phyloP scores from a whole-genome alignment of 2,888 invertebrate genomes.

The Aleiodes leptofemur region DNA sequence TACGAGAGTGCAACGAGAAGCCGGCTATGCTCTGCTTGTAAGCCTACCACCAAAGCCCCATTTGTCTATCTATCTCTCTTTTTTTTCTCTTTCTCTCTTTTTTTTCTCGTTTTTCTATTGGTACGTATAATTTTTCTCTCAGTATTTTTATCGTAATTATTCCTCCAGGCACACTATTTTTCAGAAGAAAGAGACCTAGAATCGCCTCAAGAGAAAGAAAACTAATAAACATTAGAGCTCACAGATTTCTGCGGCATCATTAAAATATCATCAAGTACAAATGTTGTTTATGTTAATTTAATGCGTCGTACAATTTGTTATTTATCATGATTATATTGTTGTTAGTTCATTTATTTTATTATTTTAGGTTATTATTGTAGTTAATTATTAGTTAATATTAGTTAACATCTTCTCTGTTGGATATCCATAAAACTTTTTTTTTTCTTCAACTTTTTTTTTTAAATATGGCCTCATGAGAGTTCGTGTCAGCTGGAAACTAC shows the following conservation, averaged over 20 bases:
- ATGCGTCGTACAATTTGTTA: not conserved
- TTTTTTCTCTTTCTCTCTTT: not conserved
- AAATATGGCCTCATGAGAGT: constrained; percentile 37
- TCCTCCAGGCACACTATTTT: too few relatives aligned
- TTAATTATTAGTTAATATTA: too few relatives aligned
- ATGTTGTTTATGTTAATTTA: not conserved
- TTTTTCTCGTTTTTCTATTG: not conserved
- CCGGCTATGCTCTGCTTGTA: constrained; percentile 32
- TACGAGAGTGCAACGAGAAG: constrained; percentile 31
- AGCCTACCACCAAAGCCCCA: not conserved
- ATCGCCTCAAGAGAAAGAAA: too few relatives aligned
- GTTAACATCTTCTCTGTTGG: too few relatives aligned
- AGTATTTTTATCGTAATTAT: too few relatives aligned
- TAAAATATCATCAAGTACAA: not conserved
- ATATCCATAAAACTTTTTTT: too few relatives aligned
- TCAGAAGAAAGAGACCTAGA: too few relatives aligned
- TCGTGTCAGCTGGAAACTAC: constrained; percentile 49
- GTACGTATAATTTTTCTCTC: too few relatives aligned
- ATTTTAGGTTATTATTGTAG: too few relatives aligned
- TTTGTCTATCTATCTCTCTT: not conserved
- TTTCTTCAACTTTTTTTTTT: not conserved
- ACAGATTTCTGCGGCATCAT: not conserved
- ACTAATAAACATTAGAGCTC: not conserved
- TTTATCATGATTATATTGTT: not conserved
- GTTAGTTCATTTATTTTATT: too few relatives aligned